Evolutionary conservation across 2,888 invertebrate species (phyloP), one percentile per base, ranked within the genome.

Genomic region (Lepidocyrtoides sp.): DNA sequence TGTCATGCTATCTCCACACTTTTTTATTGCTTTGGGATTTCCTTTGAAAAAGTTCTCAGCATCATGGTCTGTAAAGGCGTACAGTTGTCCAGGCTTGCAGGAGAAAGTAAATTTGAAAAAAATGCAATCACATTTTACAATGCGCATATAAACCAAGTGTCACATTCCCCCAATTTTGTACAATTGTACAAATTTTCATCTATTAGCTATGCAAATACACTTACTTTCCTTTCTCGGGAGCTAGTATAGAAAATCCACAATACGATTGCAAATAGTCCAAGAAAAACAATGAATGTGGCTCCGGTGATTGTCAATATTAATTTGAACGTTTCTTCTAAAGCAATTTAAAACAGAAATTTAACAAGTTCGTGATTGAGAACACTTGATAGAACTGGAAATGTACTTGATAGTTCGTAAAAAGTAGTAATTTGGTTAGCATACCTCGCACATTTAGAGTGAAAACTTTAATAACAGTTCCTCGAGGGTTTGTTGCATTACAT

Each of bases 401-500:
- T n/a, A n/a, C n/a, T n/a, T n/a, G n/a, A n/a, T n/a, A n/a, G n/a
- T n/a, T n/a, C n/a, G n/a, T n/a, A n/a, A n/a, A n/a, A n/a, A n/a
- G n/a, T n/a, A n/a, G n/a, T n/a, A n/a, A 8, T 17, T 60, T 26
- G 20, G 7, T 20, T 23, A 20, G 44, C 12, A 17, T 81, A 92
- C 93, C 87, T 88, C 77, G 63, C 26, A 93, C 93, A 54, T 82
- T 26, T 8, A 93, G 5, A 5, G 83, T 91, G 36, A 91, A 91
- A 0, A 69, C 63, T 79, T 93, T 93, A 14, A 92, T 79, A 5
- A 91, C 29, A 17, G 91, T 90, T 75, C 93, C 93, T 51, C 89
- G 51, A 0, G 91, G 91, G 57, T 93, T 93, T 2, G 93, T 92
- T 3, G 93, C 93, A 87, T 93, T 93, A 57, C 93, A 93, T 1